Base-by-base conservation (phyloP, 2,113 vertebrate species). In the Erinaceus europaeus region DNA sequence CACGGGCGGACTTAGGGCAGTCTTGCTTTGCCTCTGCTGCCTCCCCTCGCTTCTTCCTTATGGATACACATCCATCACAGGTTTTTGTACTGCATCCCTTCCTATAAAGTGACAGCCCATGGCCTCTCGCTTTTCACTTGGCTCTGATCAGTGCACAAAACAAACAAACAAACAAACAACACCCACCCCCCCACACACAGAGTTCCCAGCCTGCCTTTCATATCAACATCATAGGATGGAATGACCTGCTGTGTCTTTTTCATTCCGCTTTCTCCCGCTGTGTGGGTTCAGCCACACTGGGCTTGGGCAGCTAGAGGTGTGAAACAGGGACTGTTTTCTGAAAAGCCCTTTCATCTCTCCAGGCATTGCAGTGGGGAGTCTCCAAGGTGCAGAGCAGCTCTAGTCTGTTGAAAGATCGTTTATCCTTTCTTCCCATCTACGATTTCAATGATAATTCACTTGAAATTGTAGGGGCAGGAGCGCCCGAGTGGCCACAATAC, bases 271-370 rank as follows among this genome's bases (percentile, higher is more conserved):
- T n/a, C n/a, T n/a, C n/a, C n/a, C n/a, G n/a, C n/a, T n/a, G n/a
- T n/a, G n/a, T n/a, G 55, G 64, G 93, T 92, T 92, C 85, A 93
- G 69, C 84, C 78, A 1, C 75, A 83, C 79, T 76, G 82, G 82
- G 91, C 88, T 74, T 80, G 48, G 88, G 90, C 90, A 71, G 84
- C 86, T 84, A 72, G 86, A 69, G 46, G 36, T 84, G 57, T 73
- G 59, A 89, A 84, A 80, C 38, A 77, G 64, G 86, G 84, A 61
- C 78, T 71, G 83, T 90, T 86, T 93, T 93, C 89, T 81, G 88
- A 88, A 94, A 93, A 91, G 90, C n/a, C 53, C n/a, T n/a, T n/a
- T n/a, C n/a, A 52, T 89, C 94, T 94, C 90, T 92, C 88, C 73
- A 62, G 84, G 77, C 18, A n/a, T 82, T 89, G 93, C 89, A 59